Evolutionary conservation across 2,888 invertebrate species (phyloP), one percentile per base, ranked within the genome.

Genomic region (Carterocephalus palaemon): DNA sequence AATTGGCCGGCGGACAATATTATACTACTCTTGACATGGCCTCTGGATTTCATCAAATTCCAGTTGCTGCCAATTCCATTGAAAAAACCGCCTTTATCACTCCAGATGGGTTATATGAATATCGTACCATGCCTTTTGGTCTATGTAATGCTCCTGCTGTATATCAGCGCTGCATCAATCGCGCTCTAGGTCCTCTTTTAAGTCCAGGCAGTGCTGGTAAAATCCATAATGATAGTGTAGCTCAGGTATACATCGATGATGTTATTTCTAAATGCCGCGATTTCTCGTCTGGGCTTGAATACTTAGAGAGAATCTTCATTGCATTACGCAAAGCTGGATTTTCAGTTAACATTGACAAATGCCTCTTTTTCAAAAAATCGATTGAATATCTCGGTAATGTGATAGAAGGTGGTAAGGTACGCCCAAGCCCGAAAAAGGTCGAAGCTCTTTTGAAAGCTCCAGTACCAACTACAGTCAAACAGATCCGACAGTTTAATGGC

Each of bases 161-260:
- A 3, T 58, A 51, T 32, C 56, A 58, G 24, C 29, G 56, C n/a
- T 46, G 48, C 19, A 55, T 55, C 2, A 55, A 53, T 24, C 28
- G 37, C 4, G 54, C 58, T 1, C 22, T 53, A 17, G 39, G 12
- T 0, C 19, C 38, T 2, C 24, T 54, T 3, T 2, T 47, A 2
- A 16, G 16, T 39, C 24, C 19, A n/a, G 19, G 31, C 12, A 32
- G 45, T 17, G 17, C 19, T 13, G n/a, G 31, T 6, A 32, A 39
- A 4, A 22, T 6, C n/a, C n/a, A 12, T 8, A 28, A 28, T 19
- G 28, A 28, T 16, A 41, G 37, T 0, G 17, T 10, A 32, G 51
- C 47, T 3, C 54, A 54, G n/a, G 59, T 60, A 0, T 62, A 64
- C 16, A 40, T 62, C 0, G 61, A 62, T 48, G 63, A 63, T 24